Conservation (phyloP, 1,140 invertebrate genomes). For the Eumeta japonica region DNA sequence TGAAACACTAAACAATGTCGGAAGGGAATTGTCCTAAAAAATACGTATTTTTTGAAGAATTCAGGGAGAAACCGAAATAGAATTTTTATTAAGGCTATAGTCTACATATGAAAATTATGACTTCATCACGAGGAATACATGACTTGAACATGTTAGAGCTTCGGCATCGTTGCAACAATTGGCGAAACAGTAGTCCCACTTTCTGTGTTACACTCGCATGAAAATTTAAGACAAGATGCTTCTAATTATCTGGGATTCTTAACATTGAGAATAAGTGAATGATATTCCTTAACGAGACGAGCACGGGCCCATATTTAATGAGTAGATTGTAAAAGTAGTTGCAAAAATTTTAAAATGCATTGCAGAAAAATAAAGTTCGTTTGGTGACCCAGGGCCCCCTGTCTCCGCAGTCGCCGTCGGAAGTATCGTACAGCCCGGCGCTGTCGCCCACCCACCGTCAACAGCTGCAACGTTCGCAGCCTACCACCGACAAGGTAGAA, state of each 20-base stretch:
- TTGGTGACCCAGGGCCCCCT: constrained; percentile 32
- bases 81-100: too few relatives aligned
- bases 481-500: too few relatives aligned
- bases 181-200: too few relatives aligned
- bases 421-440: constrained; percentile 44
- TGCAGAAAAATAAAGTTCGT: not conserved
- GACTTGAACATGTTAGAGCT: too few relatives aligned
- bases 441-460: constrained; percentile 49
- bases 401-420: constrained; percentile 50
- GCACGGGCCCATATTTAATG: not conserved
- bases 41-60: too few relatives aligned
- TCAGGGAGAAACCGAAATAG: too few relatives aligned
- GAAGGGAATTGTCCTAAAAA: too few relatives aligned
- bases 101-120: too few relatives aligned
- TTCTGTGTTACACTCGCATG: not conserved
- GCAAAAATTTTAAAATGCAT: not conserved
- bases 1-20: too few relatives aligned
- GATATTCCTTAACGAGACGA: not conserved
- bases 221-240: not conserved
- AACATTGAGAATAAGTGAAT: not conserved
- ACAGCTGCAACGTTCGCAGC: too few relatives aligned
- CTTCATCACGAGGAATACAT: too few relatives aligned
- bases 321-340: not conserved
- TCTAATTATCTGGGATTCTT: not conserved
- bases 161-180: too few relatives aligned